Base-by-base conservation (phyloP, 2,797 vertebrate species). In the Smutsia gigantea region DNA sequence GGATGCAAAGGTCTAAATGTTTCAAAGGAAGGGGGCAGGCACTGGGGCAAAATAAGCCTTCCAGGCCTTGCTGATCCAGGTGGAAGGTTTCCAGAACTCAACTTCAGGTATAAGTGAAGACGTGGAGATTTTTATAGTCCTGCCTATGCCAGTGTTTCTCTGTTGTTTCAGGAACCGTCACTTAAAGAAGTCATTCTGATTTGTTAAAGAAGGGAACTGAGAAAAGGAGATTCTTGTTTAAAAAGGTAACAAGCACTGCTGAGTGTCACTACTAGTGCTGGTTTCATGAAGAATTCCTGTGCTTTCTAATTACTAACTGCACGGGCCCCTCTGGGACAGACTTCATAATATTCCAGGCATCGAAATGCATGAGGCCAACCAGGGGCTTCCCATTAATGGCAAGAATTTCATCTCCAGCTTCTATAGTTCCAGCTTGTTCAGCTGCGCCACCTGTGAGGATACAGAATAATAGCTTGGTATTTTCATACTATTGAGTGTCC, bases 311-410 rank as follows among this genome's bases (percentile, higher is more conserved):
- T 15, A 99, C 97, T 79, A 99, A 97, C 46, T 99, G 99, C 94
- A 99, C 99, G 2, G 99, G 99, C 3, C 99, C 99, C 92, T 99
- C 99, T 1, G 99, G 98, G 69, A 99, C 98, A 53, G 98, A 98
- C 98, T 99, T 99, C 98, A 99, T 99, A 77, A 99, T 98, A 97
- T 99, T 99, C 99, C 99, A 99, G 97, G 99, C 99, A 61, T 99
- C 99, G 0, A 99, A 99, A 98, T 99, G 99, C 99, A 99, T 98
- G 92, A 99, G 99, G 68, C 99, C 99, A 81, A 99, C 98, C 96
- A 99, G 98, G 14, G 99, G 99, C 72, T 98, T 99, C 31, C 99
- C 99, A 7, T 99, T 99, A 93, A 99, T 98, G 59, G 99, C 99
- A 95, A 99, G 98, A 96, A 99, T 98, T 98, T 99, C 99, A 96